Base-by-base conservation (phyloP, 2,888 invertebrate species). In the Plutella xylostella region DNA sequence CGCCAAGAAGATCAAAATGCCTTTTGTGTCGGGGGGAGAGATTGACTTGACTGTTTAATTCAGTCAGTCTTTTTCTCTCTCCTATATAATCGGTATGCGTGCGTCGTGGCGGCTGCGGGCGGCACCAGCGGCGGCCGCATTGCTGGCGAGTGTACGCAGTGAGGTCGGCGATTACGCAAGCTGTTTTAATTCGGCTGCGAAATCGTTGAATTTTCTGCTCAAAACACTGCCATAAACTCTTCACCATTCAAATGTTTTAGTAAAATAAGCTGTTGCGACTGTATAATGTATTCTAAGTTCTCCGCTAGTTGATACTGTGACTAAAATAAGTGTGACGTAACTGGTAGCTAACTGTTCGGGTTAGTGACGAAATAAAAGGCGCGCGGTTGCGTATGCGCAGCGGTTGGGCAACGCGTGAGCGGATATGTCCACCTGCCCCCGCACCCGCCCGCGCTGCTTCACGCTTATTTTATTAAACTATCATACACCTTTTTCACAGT, bases 61-160 rank as follows among this genome's bases (percentile, higher is more conserved):
- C 65, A 89, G 89, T 90, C 89, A 90, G 89, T 90, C 89, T 90
- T 90, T 90, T 90, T 89, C 89, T 89, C 89, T 89, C 89, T 89
- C 89, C 89, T 89, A 90, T 89, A 84, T 80, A 83, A 77, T 75
- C 66, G 75, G 77, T 85, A 86, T 85, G 67, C 70, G 63, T 60
- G 55, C 74, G 52, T 42, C 31, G 19, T 18, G 48, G 45, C 50
- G 45, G 48, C 47, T 22, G 39, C 17, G 25, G 37, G 31, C 37
- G 15, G 7, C 46, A 46, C 50, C 40, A 12, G 41, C 37, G 2
- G 39, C 48, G 49, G 47, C 14, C 45, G 43, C 52, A 48, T 31
- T 34, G 30, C 47, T 52, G 53, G 57, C 61, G 61, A 58, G 62
- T 70, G 75, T 75, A 67, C 60, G 80, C 82, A 82, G 83, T 83